Evolutionary conservation across 2,113 vertebrate genomes (phyloP).

Genomic region (Tinamus guttatus): DNA sequence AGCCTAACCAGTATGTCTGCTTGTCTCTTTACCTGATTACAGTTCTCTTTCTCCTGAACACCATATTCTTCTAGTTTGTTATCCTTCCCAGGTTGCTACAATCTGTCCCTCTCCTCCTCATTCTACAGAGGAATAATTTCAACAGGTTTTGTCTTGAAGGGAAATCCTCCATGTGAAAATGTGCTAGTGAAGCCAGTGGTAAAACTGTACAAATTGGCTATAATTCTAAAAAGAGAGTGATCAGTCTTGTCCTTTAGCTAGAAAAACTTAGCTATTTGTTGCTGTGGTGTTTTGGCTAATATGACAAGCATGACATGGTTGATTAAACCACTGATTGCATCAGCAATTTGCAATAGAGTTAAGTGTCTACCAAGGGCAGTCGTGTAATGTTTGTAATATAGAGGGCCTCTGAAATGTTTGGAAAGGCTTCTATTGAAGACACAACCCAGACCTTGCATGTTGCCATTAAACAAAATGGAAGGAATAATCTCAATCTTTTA

Average conservation of each 20-base stretch:
- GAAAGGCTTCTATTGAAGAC: neutral
- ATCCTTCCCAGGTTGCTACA: neutral
- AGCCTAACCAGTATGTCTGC: fast-evolving
- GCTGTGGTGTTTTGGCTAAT: neutral
- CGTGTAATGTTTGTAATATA: fast-evolving
- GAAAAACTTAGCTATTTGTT: neutral
- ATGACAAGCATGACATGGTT: neutral
- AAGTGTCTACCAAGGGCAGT: neutral
- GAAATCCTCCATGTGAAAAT: neutral
- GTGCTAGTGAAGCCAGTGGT: neutral
- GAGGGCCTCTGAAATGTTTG: neutral
- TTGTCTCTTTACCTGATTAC: neutral
- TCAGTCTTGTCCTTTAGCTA: neutral
- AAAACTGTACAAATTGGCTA: neutral
- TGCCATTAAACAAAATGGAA: neutral
- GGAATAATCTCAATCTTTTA: neutral
- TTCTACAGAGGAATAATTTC: neutral
- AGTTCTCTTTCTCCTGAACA: neutral
- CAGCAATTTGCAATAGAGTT: neutral
- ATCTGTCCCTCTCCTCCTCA: neutral
- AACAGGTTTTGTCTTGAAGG: neutral
- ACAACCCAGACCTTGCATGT: neutral
- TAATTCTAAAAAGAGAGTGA: neutral
- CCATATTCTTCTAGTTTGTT: neutral
- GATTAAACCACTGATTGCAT: neutral